Evolutionary conservation across 2,888 invertebrate genomes (phyloP).

Genomic region (Drosophila atripex): DNA sequence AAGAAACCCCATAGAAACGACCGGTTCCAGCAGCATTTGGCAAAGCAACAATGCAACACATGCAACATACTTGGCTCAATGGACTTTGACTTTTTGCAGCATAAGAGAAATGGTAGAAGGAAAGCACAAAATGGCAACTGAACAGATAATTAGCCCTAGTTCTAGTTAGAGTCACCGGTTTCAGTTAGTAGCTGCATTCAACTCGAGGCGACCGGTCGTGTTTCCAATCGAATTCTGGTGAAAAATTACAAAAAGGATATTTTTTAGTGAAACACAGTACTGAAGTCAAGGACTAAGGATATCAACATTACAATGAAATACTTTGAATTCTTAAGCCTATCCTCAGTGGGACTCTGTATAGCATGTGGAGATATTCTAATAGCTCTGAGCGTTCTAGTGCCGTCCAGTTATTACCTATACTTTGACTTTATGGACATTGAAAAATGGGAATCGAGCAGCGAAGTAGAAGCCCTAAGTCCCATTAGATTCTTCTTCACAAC

Average conservation of each 20-base stretch:
- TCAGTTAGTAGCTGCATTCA: slow-evolving; percentile 58
- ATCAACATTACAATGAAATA: slow-evolving; percentile 69
- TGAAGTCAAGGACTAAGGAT: background rate
- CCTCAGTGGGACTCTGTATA: slow-evolving; percentile 72
- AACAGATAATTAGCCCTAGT: slow-evolving; percentile 53
- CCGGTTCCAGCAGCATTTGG: slow-evolving; percentile 4
- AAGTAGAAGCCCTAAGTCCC: slow-evolving; percentile 75
- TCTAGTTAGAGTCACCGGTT: slow-evolving; percentile 34
- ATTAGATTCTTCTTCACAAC: slow-evolving; percentile 74
- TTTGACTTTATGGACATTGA: slow-evolving; percentile 74
- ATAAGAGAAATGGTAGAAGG: slow-evolving; percentile 24
- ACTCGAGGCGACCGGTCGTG: slow-evolving; percentile 57
- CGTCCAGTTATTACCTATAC: slow-evolving; percentile 78
- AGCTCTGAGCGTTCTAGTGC: slow-evolving; percentile 61
- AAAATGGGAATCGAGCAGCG: slow-evolving; percentile 72
- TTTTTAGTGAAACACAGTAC: slow-evolving; percentile 1
- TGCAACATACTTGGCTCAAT: slow-evolving; percentile 14
- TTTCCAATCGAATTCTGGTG: background rate
- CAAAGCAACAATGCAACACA: slow-evolving; percentile 18
- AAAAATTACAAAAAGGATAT: background rate
- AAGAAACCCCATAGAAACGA: slow-evolving; percentile 57
- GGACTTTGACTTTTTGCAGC: slow-evolving; percentile 38
- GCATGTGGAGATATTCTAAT: slow-evolving; percentile 74
- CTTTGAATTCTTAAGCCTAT: slow-evolving; percentile 75
- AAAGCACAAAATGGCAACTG: slow-evolving; percentile 40